phyloP scores from a whole-genome alignment of 2,113 vertebrate species.

The zebrafish (Danio rerio) region DNA sequence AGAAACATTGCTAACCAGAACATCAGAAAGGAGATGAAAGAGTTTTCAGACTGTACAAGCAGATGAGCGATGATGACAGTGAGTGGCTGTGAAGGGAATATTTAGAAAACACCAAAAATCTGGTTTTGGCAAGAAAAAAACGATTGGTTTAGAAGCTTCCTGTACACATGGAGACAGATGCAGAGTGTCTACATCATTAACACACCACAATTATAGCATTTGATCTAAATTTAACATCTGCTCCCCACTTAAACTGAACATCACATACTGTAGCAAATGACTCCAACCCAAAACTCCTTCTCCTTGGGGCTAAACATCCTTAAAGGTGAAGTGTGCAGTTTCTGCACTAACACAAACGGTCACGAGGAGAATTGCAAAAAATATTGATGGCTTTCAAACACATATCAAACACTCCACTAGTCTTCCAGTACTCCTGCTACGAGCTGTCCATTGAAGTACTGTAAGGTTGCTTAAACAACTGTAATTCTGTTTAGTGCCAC shows the following conservation, averaged over 20 bases:
- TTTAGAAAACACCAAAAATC: conserved; percentile 77
- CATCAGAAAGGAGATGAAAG: not conserved
- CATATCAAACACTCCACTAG: not conserved
- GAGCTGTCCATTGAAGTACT: not conserved
- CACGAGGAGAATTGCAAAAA: not conserved
- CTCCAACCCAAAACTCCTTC: conserved; percentile 52
- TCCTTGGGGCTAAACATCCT: conserved; percentile 34
- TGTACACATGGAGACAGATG: conserved; percentile 73
- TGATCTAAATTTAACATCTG: conserved; percentile 72
- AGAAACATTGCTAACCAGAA: conserved; percentile 12
- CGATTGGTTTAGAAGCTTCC: conserved; percentile 69
- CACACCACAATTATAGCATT: conserved; percentile 77
- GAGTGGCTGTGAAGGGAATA: conserved; percentile 24
- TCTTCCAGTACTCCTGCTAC: not conserved
- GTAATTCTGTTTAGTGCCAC: not conserved
- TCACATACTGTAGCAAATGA: conserved; percentile 64
- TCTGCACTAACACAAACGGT: conserved; percentile 5
- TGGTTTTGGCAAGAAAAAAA: conserved; percentile 72
- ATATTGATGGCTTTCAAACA: not conserved
- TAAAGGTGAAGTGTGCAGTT: conserved; percentile 4
- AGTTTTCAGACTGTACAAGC: not conserved
- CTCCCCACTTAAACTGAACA: conserved; percentile 59
- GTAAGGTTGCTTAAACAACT: not conserved
- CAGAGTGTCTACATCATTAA: conserved; percentile 77
- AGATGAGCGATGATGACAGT: conserved; percentile 33